Percentiles rank a stretch among this genome's conserved stretches.
phyloP scores from a whole-genome alignment of 1,140 invertebrate species.

The Cataglyphis hispanica region DNA sequence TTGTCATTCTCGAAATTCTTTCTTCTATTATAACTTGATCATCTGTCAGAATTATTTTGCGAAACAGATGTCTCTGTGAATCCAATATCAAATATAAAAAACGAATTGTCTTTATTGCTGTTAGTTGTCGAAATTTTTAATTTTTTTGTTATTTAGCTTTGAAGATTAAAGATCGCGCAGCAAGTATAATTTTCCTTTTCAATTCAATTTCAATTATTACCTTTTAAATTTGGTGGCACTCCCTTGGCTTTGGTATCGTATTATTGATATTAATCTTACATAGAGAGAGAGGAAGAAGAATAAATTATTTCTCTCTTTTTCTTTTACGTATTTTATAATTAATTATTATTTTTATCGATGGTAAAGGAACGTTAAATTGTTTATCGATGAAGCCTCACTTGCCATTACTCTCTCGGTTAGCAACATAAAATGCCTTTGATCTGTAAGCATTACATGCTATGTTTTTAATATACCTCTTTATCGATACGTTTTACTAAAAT shows the following conservation, averaged over 20 bases:
- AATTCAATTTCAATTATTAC: neutral
- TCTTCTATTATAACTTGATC: slow-evolving; percentile 18
- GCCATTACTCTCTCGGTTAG: neutral
- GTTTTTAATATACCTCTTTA: slow-evolving; percentile 50
- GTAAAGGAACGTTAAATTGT: neutral
- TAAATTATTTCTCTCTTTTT: neutral
- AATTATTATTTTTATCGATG: slow-evolving; percentile 6
- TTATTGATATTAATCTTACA: neutral
- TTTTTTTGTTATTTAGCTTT: neutral
- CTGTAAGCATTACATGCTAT: slow-evolving; percentile 32
- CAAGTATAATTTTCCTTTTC: neutral
- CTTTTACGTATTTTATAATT: neutral
- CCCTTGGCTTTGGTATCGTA: neutral
- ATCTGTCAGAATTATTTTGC: slow-evolving; percentile 55
- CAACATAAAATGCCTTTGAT: slow-evolving; percentile 34
- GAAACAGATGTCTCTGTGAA: neutral
- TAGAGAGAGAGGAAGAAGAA: neutral
- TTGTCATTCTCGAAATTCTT: slow-evolving; percentile 6
- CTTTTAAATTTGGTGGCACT: neutral
- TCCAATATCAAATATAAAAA: no score
- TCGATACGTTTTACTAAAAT: slow-evolving; percentile 33
- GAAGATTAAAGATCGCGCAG: neutral
- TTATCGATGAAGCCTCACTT: neutral
- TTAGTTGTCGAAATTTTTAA: neutral
- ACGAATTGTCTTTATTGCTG: neutral